These are phyloP conservation scores for Periplaneta americana DNA, from an alignment of 1,140 invertebrate genomes.

Conservation along the genomic window DNA sequence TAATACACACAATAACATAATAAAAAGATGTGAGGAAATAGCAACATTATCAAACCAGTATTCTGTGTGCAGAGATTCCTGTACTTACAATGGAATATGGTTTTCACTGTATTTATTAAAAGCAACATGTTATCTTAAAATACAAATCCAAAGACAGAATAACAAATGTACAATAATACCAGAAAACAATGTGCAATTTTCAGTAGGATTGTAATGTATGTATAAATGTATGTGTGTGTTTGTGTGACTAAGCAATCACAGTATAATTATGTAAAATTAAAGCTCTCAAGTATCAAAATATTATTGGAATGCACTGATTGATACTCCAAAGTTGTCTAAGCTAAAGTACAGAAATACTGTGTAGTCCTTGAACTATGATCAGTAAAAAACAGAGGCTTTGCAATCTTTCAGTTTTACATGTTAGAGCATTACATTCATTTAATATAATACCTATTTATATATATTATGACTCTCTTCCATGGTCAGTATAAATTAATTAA, in stretches of 20 bases:
- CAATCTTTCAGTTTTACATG: background rate
- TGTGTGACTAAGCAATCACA: background rate
- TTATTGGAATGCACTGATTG: too few species aligned
- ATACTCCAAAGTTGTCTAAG: too few species aligned
- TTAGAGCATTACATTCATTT: too few species aligned
- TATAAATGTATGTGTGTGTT: background rate
- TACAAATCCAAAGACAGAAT: too few species aligned
- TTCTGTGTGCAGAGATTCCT: too few species aligned
- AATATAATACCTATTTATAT: too few species aligned
- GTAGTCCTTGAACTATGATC: background rate
- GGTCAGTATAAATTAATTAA: background rate
- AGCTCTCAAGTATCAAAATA: background rate
- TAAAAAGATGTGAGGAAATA: background rate
- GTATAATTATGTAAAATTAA: background rate
- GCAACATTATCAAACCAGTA: background rate
- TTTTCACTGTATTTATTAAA: background rate
- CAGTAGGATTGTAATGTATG: too few species aligned
- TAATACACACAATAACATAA: background rate
- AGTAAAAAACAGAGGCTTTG: too few species aligned
- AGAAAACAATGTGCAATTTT: background rate
- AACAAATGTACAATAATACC: background rate
- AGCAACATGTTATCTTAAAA: background rate
- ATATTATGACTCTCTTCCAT: background rate
- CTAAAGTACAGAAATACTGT: too few species aligned
- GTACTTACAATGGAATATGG: background rate